Conservation (phyloP, 2,888 invertebrate genomes). For the Agelastica alni region DNA sequence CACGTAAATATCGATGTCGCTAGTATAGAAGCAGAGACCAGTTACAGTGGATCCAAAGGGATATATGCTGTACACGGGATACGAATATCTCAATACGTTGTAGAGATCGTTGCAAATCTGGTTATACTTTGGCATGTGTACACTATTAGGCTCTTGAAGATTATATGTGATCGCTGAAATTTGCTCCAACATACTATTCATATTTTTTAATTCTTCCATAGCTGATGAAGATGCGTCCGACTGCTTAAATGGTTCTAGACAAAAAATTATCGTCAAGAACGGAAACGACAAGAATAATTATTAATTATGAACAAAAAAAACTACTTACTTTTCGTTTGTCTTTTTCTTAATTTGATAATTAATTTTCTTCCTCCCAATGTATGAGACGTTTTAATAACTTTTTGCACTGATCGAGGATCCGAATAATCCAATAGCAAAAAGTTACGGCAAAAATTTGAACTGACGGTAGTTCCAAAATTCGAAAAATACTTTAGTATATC, state of each 20-base stretch:
- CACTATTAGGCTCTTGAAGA: no score
- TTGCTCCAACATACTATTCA: constrained; percentile 53
- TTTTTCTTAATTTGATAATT: no score
- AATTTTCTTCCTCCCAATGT: no score
- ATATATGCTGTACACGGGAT: constrained; percentile 55
- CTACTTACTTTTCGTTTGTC: no score
- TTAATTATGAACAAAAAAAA: no score
- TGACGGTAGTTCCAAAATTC: constrained; percentile 45
- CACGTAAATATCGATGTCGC: constrained; percentile 76
- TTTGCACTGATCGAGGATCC: constrained; percentile 37
- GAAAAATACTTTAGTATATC: constrained; percentile 45
- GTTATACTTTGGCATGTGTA: constrained; percentile 43
- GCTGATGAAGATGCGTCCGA: not conserved
- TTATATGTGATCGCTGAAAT: no score
- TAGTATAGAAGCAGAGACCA: constrained; percentile 69
- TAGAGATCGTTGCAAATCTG: constrained; percentile 58
- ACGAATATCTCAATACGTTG: constrained; percentile 50
- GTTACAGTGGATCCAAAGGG: constrained; percentile 78
- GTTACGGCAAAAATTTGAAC: constrained; percentile 38
- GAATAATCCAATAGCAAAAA: constrained; percentile 47
- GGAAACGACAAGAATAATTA: no score
- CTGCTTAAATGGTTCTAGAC: constrained; percentile 15
- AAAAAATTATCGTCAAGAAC: not conserved
- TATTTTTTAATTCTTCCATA: not conserved
- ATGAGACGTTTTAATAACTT: no score